Conservation (phyloP, 2,888 invertebrate species). For the Anticlea derivata region DNA sequence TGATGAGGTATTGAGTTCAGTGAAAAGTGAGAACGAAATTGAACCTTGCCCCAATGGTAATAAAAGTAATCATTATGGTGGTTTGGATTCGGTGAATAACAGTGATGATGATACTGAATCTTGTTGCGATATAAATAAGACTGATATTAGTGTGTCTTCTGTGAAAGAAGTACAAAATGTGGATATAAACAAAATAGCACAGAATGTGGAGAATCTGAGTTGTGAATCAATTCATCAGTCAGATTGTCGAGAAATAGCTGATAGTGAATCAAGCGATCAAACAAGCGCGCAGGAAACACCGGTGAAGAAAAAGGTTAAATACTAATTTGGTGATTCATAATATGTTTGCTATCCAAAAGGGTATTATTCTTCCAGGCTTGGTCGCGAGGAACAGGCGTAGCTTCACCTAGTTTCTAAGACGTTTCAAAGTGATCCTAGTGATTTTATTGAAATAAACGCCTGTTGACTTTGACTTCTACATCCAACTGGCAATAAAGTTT, state of each 20-base stretch:
- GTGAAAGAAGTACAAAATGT: constrained; percentile 14
- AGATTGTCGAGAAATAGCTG: constrained; percentile 17
- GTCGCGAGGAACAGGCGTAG: too few species aligned
- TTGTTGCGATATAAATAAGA: constrained; percentile 2
- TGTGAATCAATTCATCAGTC: constrained; percentile 42
- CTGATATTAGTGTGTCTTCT: constrained; percentile 14
- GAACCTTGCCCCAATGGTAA: constrained; percentile 8
- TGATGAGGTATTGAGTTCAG: constrained; percentile 22
- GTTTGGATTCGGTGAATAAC: constrained; percentile 1
- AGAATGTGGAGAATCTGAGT: constrained; percentile 30
- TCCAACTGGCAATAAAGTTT: too few species aligned
- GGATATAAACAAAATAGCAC: constrained; percentile 26
- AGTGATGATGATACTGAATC: constrained; percentile 15
- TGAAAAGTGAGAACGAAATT: constrained; percentile 20
- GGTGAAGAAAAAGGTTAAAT: constrained; percentile 21
- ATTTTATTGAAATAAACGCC: too few species aligned
- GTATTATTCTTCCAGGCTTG: too few species aligned
- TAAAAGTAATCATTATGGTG: background rate
- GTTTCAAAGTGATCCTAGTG: too few species aligned
- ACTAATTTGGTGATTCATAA: background rate
- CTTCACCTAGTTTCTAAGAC: too few species aligned
- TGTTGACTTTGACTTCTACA: too few species aligned
- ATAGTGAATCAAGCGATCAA: constrained; percentile 32
- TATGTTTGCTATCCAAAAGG: too few species aligned
- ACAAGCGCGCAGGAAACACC: constrained; percentile 14